A percentile compares a stretch with the other conserved stretches of the same genome.
These are phyloP conservation scores for Budorcas taxicolor DNA, from an alignment of 2,113 vertebrate genomes.

Conservation along the genomic window DNA sequence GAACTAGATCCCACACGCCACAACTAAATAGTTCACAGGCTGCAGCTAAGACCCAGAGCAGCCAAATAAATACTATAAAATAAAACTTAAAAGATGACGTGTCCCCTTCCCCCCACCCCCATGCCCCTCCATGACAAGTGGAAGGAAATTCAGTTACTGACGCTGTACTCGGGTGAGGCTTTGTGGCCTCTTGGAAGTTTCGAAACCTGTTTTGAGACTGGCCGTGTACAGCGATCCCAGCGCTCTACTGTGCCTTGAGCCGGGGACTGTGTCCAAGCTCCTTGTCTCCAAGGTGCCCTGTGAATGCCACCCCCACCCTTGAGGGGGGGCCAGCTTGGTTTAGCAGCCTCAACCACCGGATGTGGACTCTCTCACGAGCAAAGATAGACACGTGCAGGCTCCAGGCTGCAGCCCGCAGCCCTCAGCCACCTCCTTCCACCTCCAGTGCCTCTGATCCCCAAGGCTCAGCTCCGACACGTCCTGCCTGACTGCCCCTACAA, in stretches of 20 bases:
- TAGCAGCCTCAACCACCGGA: background rate
- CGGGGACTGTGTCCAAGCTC: background rate
- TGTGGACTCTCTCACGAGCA: rapidly evolving
- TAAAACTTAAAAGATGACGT: background rate
- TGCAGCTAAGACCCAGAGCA: background rate
- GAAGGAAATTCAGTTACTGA: background rate
- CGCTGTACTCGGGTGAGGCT: background rate
- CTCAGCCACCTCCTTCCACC: slow-evolving; percentile 11
- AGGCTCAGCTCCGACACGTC: slow-evolving; percentile 77
- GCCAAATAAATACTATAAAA: background rate
- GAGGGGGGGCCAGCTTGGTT: background rate
- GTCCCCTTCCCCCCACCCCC: background rate
- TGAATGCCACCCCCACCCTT: no score
- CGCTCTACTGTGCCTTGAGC: background rate
- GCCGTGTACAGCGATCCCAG: background rate
- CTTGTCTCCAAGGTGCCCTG: background rate
- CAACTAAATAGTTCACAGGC: background rate
- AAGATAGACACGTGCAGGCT: background rate
- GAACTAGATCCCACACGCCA: background rate
- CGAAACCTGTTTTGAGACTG: background rate
- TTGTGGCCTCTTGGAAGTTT: background rate
- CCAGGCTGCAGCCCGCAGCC: background rate
- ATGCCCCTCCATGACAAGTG: background rate
- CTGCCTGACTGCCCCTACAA: slow-evolving; percentile 90
- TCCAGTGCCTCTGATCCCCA: slow-evolving; percentile 88